A percentile compares a stretch with the other conserved stretches of the same genome.
phyloP scores from a whole-genome alignment of 1,140 invertebrate genomes.

The Drosophila funebris region DNA sequence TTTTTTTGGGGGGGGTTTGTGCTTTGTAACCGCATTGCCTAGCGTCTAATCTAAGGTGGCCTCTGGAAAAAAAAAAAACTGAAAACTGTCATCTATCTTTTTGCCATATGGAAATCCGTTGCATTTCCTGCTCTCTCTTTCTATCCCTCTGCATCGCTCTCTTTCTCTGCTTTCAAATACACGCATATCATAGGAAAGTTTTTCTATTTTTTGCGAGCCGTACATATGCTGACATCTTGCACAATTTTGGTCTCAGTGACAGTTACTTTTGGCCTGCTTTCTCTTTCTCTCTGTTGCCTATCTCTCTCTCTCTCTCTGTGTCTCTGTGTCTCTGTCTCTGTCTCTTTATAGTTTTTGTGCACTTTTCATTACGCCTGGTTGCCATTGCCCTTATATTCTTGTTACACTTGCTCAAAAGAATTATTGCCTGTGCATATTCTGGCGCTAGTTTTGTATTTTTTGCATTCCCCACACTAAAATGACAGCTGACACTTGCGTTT shows the following conservation, averaged over 20 bases:
- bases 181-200: slow-evolving; percentile 31
- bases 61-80: slow-evolving; percentile 10
- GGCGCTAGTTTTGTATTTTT: slow-evolving; percentile 16
- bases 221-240: slow-evolving; percentile 36
- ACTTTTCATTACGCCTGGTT: slow-evolving; percentile 46
- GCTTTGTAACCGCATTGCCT: slow-evolving; percentile 19
- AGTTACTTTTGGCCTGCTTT: slow-evolving; percentile 19
- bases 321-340: background rate
- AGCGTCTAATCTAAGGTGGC: slow-evolving; percentile 59
- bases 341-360: slow-evolving; percentile 38
- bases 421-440: slow-evolving; percentile 76
- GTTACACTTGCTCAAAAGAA: slow-evolving; percentile 76
- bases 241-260: slow-evolving; percentile 17
- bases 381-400: slow-evolving; percentile 75
- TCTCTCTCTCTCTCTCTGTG: background rate
- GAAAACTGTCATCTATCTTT: slow-evolving; percentile 60
- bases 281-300: background rate
- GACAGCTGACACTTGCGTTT: slow-evolving; percentile 81
- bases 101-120: slow-evolving; percentile 63
- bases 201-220: slow-evolving; percentile 4
- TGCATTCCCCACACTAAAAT: slow-evolving; percentile 64
- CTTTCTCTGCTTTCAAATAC: slow-evolving; percentile 13
- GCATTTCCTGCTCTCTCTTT: background rate
- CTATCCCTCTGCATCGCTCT: background rate
- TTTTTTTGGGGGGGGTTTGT: slow-evolving; percentile 3